These are phyloP conservation scores for Pangasius sanitwongsei DNA, from an alignment of 2,797 vertebrate genomes.

Conservation along the genomic window DNA sequence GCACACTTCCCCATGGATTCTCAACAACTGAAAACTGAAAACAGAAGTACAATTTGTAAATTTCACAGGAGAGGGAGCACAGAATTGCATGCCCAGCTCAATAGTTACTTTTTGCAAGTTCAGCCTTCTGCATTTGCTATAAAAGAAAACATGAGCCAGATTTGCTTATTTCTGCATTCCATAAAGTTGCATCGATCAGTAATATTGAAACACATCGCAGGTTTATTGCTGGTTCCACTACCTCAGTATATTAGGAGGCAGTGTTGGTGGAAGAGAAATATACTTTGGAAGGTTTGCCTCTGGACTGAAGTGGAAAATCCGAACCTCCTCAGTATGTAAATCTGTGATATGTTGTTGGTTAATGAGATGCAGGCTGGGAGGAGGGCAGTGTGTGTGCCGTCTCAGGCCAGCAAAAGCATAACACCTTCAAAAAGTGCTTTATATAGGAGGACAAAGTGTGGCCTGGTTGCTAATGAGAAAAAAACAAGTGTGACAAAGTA, in stretches of 20 bases:
- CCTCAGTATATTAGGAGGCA: slow-evolving; percentile 7
- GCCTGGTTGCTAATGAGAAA: slow-evolving; percentile 18
- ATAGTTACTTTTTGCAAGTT: neutral
- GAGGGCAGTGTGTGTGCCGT: slow-evolving; percentile 2
- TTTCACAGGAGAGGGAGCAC: neutral
- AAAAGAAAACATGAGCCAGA: neutral
- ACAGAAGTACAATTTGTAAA: slow-evolving; percentile 11
- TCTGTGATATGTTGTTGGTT: neutral
- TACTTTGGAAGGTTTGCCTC: neutral
- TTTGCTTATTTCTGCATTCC: slow-evolving; percentile 20
- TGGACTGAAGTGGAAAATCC: neutral
- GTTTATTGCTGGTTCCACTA: slow-evolving; percentile 13
- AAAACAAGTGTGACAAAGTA: slow-evolving; percentile 29
- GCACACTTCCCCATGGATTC: neutral
- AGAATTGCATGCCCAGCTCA: neutral
- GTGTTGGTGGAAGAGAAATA: neutral
- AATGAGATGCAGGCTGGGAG: slow-evolving; percentile 4
- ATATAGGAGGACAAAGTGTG: slow-evolving; percentile 15
- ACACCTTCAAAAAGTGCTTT: neutral
- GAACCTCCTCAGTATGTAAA: neutral
- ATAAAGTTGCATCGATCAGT: neutral
- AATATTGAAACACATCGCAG: neutral
- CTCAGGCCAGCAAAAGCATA: slow-evolving; percentile 25
- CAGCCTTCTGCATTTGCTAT: neutral
- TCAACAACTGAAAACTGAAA: neutral